phyloP scores from a whole-genome alignment of 2,113 vertebrate species.

The Urocitellus parryii region DNA sequence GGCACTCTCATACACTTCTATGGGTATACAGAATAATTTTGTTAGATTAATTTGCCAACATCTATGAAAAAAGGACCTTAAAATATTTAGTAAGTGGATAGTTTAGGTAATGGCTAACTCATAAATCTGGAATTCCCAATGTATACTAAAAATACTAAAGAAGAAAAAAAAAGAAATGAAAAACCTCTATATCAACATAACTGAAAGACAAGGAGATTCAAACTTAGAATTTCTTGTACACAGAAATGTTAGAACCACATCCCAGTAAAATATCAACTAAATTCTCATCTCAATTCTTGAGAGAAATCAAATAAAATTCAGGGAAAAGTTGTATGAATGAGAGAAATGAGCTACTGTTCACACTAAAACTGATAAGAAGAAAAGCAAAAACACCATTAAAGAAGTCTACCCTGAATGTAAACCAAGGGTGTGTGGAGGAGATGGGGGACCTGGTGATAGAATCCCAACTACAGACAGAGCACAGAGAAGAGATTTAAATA shows the following conservation, averaged over 20 bases:
- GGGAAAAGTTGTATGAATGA: background rate
- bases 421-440: rapidly evolving
- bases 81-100: background rate
- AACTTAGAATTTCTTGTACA: background rate
- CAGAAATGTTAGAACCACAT: background rate
- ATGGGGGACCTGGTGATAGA: background rate
- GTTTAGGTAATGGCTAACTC: background rate
- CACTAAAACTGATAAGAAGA: background rate
- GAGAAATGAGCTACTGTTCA: background rate
- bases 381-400: background rate
- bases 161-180: background rate
- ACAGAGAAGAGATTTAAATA: background rate
- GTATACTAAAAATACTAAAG: background rate
- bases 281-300: background rate
- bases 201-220: background rate
- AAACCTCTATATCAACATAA: background rate
- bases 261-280: background rate
- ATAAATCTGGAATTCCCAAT: background rate
- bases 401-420: background rate
- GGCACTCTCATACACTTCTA: background rate
- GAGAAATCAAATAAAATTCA: background rate
- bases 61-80: background rate
- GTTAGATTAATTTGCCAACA: conserved; percentile 20
- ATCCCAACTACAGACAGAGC: background rate
- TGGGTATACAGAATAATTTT: background rate